Conservation (phyloP, 2,113 vertebrate genomes). For the Rhinopomastus cyanomelas region DNA sequence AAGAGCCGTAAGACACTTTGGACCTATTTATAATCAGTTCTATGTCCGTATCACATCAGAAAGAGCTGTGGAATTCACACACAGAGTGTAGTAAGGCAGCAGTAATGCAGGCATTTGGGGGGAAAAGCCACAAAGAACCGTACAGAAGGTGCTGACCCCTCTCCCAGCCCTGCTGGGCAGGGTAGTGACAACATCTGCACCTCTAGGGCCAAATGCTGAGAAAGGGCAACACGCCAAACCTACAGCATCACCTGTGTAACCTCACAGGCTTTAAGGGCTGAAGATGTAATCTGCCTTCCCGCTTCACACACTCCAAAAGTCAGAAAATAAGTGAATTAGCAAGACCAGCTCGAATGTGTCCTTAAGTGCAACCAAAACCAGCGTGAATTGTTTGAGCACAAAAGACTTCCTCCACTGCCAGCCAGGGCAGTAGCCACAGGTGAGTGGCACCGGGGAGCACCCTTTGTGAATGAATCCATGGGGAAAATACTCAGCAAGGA, state of each 20-base stretch:
- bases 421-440: accelerated
- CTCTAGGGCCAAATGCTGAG: not conserved
- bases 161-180: not conserved
- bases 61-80: not conserved
- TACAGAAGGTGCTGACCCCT: not conserved
- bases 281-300: not conserved
- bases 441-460: not conserved
- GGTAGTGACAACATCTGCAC: not conserved
- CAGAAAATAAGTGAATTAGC: not conserved
- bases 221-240: not conserved
- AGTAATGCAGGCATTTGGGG: not conserved
- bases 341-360: not conserved
- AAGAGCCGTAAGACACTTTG: constrained; percentile 32
- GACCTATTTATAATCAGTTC: not conserved
- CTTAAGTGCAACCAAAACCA: not conserved
- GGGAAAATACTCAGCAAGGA: not conserved
- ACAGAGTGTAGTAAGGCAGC: constrained; percentile 38
- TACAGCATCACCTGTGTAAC: not conserved
- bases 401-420: not conserved
- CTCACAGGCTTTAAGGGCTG: not conserved
- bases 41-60: not conserved
- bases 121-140: not conserved
- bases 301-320: not conserved
- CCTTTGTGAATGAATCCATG: not conserved
- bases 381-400: not conserved